Evolutionary conservation across 2,113 vertebrate species (phyloP), one percentile per base, ranked within the genome.

Genomic region (Astur gentilis): DNA sequence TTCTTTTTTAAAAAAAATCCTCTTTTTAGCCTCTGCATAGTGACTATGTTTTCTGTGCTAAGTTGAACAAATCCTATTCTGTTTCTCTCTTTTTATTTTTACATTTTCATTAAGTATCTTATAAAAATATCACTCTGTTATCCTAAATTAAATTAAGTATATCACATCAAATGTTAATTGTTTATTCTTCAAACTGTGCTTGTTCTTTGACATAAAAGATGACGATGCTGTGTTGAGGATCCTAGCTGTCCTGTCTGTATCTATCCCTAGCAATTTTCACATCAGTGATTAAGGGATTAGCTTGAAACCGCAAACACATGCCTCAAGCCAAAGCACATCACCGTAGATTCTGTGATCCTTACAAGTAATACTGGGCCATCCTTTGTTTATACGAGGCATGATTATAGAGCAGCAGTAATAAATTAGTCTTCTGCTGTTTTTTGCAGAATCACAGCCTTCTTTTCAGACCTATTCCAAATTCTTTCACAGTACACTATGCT

Each of bases 271-370:
- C 26, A 91, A 71, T 94, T 93, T 73, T 76, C 89, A 84, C 89
- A 61, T 72, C 89, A 67, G 55, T 67, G 89, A 82, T 95, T 47
- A 67, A 57, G 65, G 93, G 93, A 93, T 96, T 93, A 96, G 34
- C 65, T 96, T 60, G 47, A 71, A 92, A 89, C 52, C 60, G 62
- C 94, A 76, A 96, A 79, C 77, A 84, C 69, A 34, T 75, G 80
- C 89, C 91, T 89, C 45, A 13, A 93, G 69, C 90, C 79, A 82
- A 90, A 93, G 64, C 69, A 87, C 78, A 92, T 52, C 83, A 52
- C 0, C 6, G 17, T 71, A 77, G 69, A 78, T 94, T 93, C 72
- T 87, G 64, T 75, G 69, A 67, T 67, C 77, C 81, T 89, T 69
- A 47, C 32, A 78, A 67, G 72, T 50, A 78, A 58, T n/a, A 67